Base-by-base conservation (phyloP, 2,113 vertebrate genomes). In the Engraulis encrasicolus region DNA sequence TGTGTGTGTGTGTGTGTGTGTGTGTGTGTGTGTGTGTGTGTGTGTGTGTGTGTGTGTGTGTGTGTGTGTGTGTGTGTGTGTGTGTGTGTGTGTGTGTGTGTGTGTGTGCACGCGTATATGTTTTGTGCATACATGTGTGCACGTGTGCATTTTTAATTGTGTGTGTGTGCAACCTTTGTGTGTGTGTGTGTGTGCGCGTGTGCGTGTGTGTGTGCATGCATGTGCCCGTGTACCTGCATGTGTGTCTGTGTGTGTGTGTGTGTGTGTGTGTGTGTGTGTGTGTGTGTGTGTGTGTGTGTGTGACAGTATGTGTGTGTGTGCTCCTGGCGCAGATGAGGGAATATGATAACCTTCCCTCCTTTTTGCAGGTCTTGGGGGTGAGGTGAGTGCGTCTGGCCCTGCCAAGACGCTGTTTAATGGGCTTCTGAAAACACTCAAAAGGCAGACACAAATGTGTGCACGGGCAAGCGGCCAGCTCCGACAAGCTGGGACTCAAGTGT, bases 381-480 rank as follows among this genome's bases (percentile, higher is more conserved):
- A 95, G 95, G 90, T 93, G 93, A 95, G 94, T 93, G 93, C 91
- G 89, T 95, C 94, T 96, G 95, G 94, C 91, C 94, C 93, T 96
- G 95, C 95, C 95, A 96, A 95, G 94, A 90, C 92, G 92, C 92
- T 94, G 89, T 95, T 96, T 96, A 96, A 97, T 95, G 93, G 95
- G 94, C 94, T 96, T 97, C 95, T 95, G 95, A 96, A 96, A 97
- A 96, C 94, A 95, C 94, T 96, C 94, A 94, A 91, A 96, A 95
- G 90, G 93, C 95, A 96, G 93, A 95, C 95, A 92, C 90, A 96
- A 96, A 96, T 96, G 95, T 96, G 95, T 93, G 86, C 81, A 89
- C 19, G 85, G 88, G 88, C 88, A 87, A 81, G 81, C 78, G 86
- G 88, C 88, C 88, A 90, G 45, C 9, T 34, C 7, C 36, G 50